phyloP scores from a whole-genome alignment of 1,140 invertebrate species.

The Penaeus vannamei region DNA sequence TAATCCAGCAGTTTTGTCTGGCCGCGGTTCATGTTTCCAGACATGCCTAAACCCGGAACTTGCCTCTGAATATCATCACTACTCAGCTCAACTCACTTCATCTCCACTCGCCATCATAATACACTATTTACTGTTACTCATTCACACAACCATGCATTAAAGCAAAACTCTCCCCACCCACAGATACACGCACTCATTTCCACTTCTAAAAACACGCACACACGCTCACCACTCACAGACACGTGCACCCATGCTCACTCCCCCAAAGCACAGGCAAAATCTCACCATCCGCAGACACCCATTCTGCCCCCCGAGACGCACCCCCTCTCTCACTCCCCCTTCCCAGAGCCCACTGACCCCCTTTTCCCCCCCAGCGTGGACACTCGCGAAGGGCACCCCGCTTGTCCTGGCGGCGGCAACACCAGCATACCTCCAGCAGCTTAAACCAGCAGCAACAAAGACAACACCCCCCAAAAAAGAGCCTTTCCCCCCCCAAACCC shows the following conservation, averaged over 20 bases:
- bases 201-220: constrained; percentile 42
- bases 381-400: background rate
- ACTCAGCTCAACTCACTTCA: no score
- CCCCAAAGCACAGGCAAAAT: background rate
- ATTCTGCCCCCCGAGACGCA: background rate
- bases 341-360: background rate
- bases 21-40: no score
- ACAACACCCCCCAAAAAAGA: no score
- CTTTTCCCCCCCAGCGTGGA: constrained; percentile 26
- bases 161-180: constrained; percentile 32
- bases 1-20: no score
- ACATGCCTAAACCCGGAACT: background rate
- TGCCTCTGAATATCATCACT: no score
- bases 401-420: background rate
- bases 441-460: no score
- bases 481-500: no score
- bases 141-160: no score
- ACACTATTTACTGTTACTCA: no score
- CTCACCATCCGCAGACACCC: background rate
- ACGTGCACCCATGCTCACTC: background rate
- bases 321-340: background rate
- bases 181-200: constrained; percentile 37
- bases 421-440: no score
- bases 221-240: constrained; percentile 23
- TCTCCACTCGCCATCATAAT: no score